phyloP scores from a whole-genome alignment of 1,140 invertebrate species.

The Tetragnatha versicolor region DNA sequence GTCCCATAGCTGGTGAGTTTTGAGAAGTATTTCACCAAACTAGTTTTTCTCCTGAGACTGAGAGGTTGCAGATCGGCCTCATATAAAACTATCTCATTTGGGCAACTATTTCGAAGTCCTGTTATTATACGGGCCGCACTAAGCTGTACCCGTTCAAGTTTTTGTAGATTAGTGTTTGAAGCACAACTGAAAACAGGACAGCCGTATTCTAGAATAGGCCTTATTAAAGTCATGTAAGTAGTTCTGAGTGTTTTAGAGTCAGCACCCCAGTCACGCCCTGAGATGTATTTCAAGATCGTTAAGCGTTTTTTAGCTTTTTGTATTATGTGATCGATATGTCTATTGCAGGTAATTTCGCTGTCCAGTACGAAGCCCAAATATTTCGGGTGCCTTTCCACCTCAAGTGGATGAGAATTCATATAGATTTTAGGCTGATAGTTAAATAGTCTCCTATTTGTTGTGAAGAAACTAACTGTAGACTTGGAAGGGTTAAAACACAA shows the following conservation, averaged over 20 bases:
- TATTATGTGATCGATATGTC: not conserved
- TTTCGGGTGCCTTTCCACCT: not conserved
- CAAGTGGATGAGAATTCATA: no score
- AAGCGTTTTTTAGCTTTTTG: not conserved
- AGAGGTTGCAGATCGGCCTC: not conserved
- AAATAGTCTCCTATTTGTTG: not conserved
- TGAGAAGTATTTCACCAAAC: not conserved
- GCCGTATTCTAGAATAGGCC: not conserved
- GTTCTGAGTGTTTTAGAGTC: not conserved
- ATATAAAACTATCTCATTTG: not conserved
- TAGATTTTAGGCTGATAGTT: no score
- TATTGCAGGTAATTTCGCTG: not conserved
- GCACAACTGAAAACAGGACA: not conserved
- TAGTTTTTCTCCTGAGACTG: not conserved
- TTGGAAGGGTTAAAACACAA: conserved; percentile 2
- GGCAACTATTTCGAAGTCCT: not conserved
- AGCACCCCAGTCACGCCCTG: not conserved
- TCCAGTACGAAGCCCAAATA: not conserved
- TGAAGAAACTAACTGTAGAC: not conserved
- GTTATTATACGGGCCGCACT: not conserved
- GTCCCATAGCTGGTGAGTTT: no score
- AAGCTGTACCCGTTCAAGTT: not conserved
- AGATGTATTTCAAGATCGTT: not conserved
- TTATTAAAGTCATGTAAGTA: not conserved
- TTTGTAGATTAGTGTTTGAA: not conserved